phyloP scores from a whole-genome alignment of 2,113 vertebrate genomes.

The Tylochromis polylepis region DNA sequence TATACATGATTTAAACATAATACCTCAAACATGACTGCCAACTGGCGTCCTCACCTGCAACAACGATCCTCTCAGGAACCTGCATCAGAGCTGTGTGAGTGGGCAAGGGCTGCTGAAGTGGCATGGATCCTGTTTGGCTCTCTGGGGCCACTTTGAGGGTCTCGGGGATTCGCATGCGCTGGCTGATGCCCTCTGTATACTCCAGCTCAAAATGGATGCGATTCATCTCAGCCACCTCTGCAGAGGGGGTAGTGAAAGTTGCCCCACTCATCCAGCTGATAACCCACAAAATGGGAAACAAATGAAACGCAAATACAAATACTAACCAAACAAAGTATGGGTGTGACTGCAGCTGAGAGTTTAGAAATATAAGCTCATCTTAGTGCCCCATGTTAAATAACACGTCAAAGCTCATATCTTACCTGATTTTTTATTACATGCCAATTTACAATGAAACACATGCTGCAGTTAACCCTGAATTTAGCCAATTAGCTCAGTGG shows the following conservation, averaged over 20 bases:
- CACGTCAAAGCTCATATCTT: neutral
- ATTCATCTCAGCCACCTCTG: slow-evolving; percentile 89
- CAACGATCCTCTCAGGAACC: slow-evolving; percentile 91
- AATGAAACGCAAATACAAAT: neutral
- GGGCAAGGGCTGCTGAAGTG: slow-evolving; percentile 69
- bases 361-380: neutral
- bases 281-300: neutral
- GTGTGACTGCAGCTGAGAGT: neutral
- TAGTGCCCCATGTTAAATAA: neutral
- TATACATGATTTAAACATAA: neutral
- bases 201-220: slow-evolving; percentile 93
- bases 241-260: slow-evolving; percentile 77
- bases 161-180: slow-evolving; percentile 93
- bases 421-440: neutral
- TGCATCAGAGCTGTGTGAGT: slow-evolving; percentile 85
- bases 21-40: neutral
- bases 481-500: neutral
- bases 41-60: slow-evolving; percentile 77
- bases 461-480: neutral
- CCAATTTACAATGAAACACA: neutral
- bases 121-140: slow-evolving; percentile 50
- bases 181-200: slow-evolving; percentile 93
- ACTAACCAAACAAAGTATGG: neutral
- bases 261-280: slow-evolving; percentile 76
- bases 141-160: slow-evolving; percentile 88